Conservation (phyloP, 2,113 vertebrate species). For the Mormoops blainvillei region DNA sequence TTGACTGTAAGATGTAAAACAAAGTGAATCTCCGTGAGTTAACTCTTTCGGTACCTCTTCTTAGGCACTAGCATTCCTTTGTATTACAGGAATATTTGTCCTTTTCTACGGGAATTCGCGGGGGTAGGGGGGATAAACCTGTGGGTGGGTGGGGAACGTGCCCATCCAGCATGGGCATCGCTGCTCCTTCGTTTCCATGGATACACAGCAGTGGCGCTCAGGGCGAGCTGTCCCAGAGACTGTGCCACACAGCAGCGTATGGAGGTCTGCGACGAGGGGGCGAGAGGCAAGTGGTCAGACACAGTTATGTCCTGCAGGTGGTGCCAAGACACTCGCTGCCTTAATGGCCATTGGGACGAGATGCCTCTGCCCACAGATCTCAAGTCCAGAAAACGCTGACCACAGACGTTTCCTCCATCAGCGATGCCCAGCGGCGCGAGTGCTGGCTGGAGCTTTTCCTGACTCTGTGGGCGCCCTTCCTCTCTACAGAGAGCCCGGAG, state of each 20-base stretch:
- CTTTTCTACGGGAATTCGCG: neutral
- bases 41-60: neutral
- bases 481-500: neutral
- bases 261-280: too few relatives aligned
- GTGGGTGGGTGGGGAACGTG: neutral
- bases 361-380: neutral
- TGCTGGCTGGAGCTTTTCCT: neutral
- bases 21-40: neutral
- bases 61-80: neutral
- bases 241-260: neutral
- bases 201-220: neutral
- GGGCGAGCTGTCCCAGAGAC: neutral
- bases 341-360: neutral
- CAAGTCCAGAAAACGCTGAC: neutral
- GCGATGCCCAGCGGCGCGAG: neutral
- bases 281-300: neutral
- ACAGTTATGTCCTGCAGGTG: neutral
- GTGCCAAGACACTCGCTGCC: neutral
- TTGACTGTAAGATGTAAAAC: neutral
- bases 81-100: neutral
- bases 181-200: neutral
- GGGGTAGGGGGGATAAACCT: neutral
- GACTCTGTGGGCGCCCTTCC: neutral
- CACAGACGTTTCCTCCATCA: neutral
- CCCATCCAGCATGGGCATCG: neutral